Conservation (phyloP, 1,140 invertebrate genomes). For the Amyelois transitella region DNA sequence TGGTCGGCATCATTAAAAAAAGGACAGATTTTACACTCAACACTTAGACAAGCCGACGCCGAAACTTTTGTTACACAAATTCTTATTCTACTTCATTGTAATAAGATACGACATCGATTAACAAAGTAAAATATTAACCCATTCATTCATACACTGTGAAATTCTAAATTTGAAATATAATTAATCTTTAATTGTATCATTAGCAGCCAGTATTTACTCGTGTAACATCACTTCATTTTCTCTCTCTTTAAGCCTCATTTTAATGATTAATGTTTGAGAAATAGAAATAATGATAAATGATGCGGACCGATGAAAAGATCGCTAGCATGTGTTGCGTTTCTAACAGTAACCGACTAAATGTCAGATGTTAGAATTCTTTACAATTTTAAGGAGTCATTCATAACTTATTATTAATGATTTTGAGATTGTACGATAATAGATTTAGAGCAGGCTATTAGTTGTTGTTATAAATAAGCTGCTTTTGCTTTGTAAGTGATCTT, state of each 20-base stretch:
- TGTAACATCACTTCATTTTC: constrained; percentile 64
- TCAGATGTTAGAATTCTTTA: constrained; percentile 54
- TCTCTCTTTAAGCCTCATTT: constrained; percentile 72
- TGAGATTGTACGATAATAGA: constrained; percentile 37
- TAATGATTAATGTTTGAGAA: constrained; percentile 57
- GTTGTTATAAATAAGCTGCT: constrained; percentile 8
- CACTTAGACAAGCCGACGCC: constrained; percentile 52
- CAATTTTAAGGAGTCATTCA: constrained; percentile 61
- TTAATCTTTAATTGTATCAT: constrained; percentile 70
- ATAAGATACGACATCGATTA: constrained; percentile 8
- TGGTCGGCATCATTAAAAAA: constrained; percentile 22
- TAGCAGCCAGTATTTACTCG: constrained; percentile 62
- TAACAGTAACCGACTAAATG: constrained; percentile 31
- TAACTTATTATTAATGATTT: constrained; percentile 52
- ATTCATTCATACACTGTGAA: constrained; percentile 47
- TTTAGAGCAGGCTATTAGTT: constrained; percentile 16
- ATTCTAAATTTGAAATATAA: constrained; percentile 51
- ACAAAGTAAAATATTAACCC: constrained; percentile 15
- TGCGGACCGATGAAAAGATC: constrained; percentile 55
- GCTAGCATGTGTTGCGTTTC: constrained; percentile 45
- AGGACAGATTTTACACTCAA: constrained; percentile 10
- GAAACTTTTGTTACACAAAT: constrained; percentile 6
- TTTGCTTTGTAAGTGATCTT: background rate
- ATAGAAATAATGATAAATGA: constrained; percentile 61
- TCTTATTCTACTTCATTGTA: constrained; percentile 12